Conservation (phyloP, 2,113 vertebrate genomes). For the Lepus timidus region DNA sequence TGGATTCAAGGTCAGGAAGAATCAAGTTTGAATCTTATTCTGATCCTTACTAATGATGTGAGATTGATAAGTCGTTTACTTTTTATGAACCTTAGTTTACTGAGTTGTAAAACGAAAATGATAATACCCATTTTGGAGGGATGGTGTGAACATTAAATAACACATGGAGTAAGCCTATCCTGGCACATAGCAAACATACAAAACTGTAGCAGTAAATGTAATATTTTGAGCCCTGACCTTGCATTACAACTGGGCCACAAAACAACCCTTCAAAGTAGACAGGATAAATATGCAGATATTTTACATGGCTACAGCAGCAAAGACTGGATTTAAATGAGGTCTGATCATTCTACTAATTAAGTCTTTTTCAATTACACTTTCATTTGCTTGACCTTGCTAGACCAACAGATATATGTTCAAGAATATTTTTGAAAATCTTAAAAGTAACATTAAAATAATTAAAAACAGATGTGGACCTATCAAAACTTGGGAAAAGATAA, state of each 20-base stretch:
- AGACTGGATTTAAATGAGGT: not conserved
- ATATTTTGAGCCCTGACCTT: not conserved
- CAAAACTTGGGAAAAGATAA: conserved; percentile 23
- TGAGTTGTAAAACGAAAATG: not conserved
- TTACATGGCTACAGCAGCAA: not conserved
- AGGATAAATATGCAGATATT: not conserved
- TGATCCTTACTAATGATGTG: not conserved
- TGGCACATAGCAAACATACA: not conserved
- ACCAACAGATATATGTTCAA: conserved; percentile 35
- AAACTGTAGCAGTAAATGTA: not conserved
- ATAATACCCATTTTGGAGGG: not conserved
- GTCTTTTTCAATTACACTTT: not conserved
- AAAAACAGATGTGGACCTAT: conserved; percentile 47
- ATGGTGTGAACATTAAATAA: not conserved
- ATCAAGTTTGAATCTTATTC: not conserved
- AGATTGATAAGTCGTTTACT: not conserved
- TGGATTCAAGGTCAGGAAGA: not conserved
- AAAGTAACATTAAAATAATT: conserved; percentile 43
- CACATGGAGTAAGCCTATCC: too few relatives aligned
- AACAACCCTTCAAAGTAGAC: not conserved
- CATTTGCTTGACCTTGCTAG: conserved; percentile 25
- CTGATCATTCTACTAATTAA: not conserved
- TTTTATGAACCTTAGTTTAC: not conserved
- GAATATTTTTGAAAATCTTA: conserved; percentile 52
- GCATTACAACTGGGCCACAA: not conserved